Conservation (phyloP, 2,113 vertebrate genomes). For the Vireo altiloquus region DNA sequence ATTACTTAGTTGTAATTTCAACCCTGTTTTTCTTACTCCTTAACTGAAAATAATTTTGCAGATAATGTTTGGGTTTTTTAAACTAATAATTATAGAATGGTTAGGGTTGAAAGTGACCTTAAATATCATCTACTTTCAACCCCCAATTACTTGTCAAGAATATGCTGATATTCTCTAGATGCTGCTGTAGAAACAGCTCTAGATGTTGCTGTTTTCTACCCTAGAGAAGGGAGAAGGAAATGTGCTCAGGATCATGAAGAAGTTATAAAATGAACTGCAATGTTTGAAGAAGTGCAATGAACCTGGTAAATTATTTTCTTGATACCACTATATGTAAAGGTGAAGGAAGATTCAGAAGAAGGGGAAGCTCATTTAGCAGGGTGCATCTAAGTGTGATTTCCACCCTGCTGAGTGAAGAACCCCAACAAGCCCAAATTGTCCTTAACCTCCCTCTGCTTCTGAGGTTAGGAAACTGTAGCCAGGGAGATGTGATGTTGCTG, state of each 20-base stretch:
- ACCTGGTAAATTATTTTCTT: not conserved
- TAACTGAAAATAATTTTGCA: not conserved
- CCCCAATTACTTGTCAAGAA: not conserved
- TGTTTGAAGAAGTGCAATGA: not conserved
- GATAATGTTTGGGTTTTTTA: not conserved
- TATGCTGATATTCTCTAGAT: not conserved
- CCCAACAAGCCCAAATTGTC: not conserved
- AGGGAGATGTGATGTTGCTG: not conserved
- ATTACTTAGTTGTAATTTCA: not conserved
- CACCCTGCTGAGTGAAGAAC: not conserved
- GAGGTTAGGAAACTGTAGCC: not conserved
- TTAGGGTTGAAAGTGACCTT: not conserved
- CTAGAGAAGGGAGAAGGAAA: not conserved
- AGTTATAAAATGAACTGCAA: not conserved
- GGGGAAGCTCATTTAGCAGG: not conserved
- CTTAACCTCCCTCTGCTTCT: not conserved
- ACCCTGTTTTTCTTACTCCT: not conserved
- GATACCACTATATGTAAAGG: not conserved
- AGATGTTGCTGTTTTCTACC: not conserved
- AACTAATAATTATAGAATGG: not conserved
- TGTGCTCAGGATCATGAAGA: not conserved
- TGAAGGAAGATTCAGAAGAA: not conserved
- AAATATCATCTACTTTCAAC: not conserved
- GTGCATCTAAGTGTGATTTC: not conserved
- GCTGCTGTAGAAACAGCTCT: not conserved